These are phyloP conservation scores for Gambusia yucatana DNA, from an alignment of 2,797 vertebrate species.

Conservation along the genomic window DNA sequence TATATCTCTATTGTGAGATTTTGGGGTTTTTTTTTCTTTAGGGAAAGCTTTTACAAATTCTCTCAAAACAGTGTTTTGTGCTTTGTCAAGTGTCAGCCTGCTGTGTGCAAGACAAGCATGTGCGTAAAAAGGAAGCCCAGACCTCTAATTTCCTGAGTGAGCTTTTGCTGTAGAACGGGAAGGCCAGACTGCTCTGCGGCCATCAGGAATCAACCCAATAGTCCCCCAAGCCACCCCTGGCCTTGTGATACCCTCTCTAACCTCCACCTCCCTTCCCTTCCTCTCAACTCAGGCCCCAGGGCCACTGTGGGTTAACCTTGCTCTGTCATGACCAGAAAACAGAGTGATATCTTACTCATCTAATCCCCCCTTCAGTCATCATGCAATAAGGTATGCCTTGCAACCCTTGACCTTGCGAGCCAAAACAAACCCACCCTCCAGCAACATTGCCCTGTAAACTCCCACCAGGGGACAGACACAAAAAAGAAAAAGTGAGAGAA, in stretches of 20 bases:
- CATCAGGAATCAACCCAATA: constrained; percentile 77
- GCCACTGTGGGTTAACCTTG: constrained; percentile 77
- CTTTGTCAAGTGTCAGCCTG: constrained; percentile 45
- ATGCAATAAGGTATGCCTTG: constrained; percentile 79
- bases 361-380: constrained; percentile 79
- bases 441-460: constrained; percentile 50
- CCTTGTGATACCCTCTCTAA: constrained; percentile 67
- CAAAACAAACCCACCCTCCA: constrained; percentile 46
- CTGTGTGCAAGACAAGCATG: constrained; percentile 66
- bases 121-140: constrained; percentile 80
- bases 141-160: constrained; percentile 83
- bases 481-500: constrained; percentile 30
- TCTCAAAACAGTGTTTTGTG: constrained; percentile 42
- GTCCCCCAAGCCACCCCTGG: constrained; percentile 78
- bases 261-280: constrained; percentile 34
- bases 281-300: constrained; percentile 66
- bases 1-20: constrained; percentile 16
- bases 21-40: constrained; percentile 10
- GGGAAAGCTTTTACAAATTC: constrained; percentile 48
- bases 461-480: constrained; percentile 40
- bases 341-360: constrained; percentile 83
- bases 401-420: constrained; percentile 74
- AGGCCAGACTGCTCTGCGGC: constrained; percentile 73
- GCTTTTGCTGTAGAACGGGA: constrained; percentile 64
- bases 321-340: constrained; percentile 81